Percentiles rank a stretch among this genome's conserved stretches.
Conservation (phyloP, 2,113 vertebrate genomes). For the Holacanthus passer region DNA sequence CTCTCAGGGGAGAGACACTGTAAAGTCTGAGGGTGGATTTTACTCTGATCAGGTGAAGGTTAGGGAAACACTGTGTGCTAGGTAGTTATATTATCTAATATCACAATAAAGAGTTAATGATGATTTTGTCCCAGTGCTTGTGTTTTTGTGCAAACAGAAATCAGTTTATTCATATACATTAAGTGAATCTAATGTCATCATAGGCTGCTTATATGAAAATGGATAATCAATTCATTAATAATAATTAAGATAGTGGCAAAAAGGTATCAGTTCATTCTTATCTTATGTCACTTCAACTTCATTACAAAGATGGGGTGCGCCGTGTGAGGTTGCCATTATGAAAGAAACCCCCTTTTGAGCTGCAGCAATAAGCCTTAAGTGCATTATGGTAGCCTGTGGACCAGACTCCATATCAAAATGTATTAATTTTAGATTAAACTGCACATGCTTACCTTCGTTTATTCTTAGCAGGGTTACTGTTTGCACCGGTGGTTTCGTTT, state of each 20-base stretch:
- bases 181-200: not conserved
- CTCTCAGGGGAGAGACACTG: not conserved
- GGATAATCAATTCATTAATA: not conserved
- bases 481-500: not conserved
- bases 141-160: conserved; percentile 21
- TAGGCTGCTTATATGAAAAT: not conserved
- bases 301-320: conserved; percentile 47
- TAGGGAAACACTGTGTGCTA: not conserved
- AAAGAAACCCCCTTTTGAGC: conserved; percentile 52
- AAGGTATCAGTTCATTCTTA: conserved; percentile 35
- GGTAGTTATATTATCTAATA: conserved; percentile 23
- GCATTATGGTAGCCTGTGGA: not conserved
- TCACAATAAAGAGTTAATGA: conserved; percentile 49
- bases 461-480: accelerated
- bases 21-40: not conserved
- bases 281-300: conserved; percentile 52
- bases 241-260: not conserved
- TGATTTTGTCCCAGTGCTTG: conserved; percentile 10
- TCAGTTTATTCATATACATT: not conserved
- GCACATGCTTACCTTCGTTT: accelerated
- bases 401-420: not conserved
- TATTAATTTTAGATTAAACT: accelerated
- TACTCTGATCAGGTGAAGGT: not conserved
- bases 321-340: conserved; percentile 66
- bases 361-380: not conserved